Evolutionary conservation across 30 jellyfish, hydroid and myxozoan species (phyloP).

Genomic region (Chironex yamaguchii): DNA sequence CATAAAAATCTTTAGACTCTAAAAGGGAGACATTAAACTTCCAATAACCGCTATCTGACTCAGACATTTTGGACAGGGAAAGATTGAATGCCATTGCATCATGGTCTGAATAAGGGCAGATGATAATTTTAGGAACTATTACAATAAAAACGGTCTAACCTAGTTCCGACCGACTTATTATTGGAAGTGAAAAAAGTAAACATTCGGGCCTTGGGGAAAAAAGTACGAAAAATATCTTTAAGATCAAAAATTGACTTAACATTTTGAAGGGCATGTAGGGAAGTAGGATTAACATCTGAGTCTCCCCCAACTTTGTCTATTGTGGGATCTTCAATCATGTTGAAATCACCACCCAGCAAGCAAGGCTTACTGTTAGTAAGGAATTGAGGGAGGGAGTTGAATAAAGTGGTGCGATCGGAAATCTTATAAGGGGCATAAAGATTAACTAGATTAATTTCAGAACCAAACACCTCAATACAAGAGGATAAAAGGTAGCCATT

Average conservation of each 20-base stretch:
- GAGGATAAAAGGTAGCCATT: not conserved
- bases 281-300: not conserved
- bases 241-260: not conserved
- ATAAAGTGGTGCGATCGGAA: not conserved
- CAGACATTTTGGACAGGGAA: not conserved
- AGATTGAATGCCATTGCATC: not conserved
- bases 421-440: conserved; percentile 37
- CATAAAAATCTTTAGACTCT: not conserved
- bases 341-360: conserved; percentile 44
- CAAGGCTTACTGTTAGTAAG: conserved; percentile 6
- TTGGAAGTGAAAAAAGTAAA: conserved; percentile 32
- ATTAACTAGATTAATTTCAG: not conserved
- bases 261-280: not conserved
- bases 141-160: conserved; percentile 1
- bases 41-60: not conserved
- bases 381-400: not conserved
- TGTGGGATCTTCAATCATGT: conserved; percentile 14
- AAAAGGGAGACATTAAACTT: not conserved
- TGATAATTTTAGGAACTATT: not conserved
- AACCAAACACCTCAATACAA: not conserved
- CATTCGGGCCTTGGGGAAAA: conserved; percentile 15
- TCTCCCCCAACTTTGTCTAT: conserved; percentile 46
- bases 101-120: conserved; percentile 23
- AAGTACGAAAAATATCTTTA: not conserved
- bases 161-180: not conserved